Base-by-base conservation (phyloP, 2,888 invertebrate species). In the Troglohyphantes excavatus region DNA sequence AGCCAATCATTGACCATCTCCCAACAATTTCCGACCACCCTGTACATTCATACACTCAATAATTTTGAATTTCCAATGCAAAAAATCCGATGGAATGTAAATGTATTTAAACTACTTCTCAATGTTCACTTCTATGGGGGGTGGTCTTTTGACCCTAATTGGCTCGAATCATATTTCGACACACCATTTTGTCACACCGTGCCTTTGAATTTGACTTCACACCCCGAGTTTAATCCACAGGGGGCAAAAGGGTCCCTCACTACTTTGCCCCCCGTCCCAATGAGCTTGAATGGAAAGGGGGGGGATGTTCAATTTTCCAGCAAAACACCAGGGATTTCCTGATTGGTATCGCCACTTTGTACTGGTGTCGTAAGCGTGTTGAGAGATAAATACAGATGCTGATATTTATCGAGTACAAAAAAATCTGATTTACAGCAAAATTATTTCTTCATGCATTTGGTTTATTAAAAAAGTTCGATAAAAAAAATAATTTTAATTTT, bases 71-170 rank as follows among this genome's bases (percentile, higher is more conserved):
- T n/a, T n/a, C n/a, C n/a, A n/a, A n/a, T n/a, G n/a, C n/a, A n/a
- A n/a, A n/a, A n/a, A n/a, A n/a, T n/a, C n/a, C n/a, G n/a, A n/a
- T n/a, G n/a, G n/a, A n/a, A n/a, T n/a, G n/a, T n/a, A n/a, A n/a
- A n/a, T n/a, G n/a, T n/a, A n/a, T n/a, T n/a, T n/a, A n/a, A n/a
- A n/a, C n/a, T n/a, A n/a, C n/a, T n/a, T n/a, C n/a, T n/a, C n/a
- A n/a, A n/a, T n/a, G n/a, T n/a, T n/a, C n/a, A n/a, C n/a, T n/a
- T n/a, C n/a, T n/a, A n/a, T n/a, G n/a, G n/a, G n/a, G n/a, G n/a
- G n/a, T n/a, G 13, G 39, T 68, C 72, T 39, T 29, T 29, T 83
- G 83, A 73, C 23, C 23, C 73, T 83, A 83, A 83, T 83, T 83
- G 70, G 83, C 73, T n/a, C 63, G 27, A 26, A 65, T 59, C 73